Percentiles rank a stretch among this genome's conserved stretches.
These are phyloP conservation scores for Mongoloraphidia duomilia DNA, from an alignment of 2,888 invertebrate species.

Conservation along the genomic window DNA sequence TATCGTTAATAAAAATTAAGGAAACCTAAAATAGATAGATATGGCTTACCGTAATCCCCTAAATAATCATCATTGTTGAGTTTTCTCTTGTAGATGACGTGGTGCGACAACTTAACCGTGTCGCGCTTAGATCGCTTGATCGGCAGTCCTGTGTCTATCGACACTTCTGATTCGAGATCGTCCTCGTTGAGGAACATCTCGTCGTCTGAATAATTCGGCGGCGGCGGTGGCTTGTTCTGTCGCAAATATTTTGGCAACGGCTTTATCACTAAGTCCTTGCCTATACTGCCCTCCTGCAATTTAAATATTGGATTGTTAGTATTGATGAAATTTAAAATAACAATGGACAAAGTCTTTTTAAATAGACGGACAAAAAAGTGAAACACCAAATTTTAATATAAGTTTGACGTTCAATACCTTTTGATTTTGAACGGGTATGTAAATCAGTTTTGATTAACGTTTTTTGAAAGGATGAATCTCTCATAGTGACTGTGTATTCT, in stretches of 20 bases:
- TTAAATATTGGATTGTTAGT: background rate
- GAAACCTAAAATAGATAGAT: too few relatives aligned
- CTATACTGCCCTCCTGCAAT: slow-evolving; percentile 79
- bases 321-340: too few relatives aligned
- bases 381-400: too few relatives aligned
- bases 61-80: slow-evolving; percentile 43
- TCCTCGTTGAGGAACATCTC: slow-evolving; percentile 57
- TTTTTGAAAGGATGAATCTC: too few relatives aligned
- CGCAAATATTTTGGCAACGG: slow-evolving; percentile 64
- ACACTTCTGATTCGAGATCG: slow-evolving; percentile 46
- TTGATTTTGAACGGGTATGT: too few relatives aligned
- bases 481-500: too few relatives aligned
- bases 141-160: slow-evolving; percentile 47
- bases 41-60: slow-evolving; percentile 65
- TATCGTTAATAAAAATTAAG: too few relatives aligned
- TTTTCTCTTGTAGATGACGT: slow-evolving; percentile 60
- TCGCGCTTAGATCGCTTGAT: slow-evolving; percentile 24
- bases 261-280: slow-evolving; percentile 74
- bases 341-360: too few relatives aligned
- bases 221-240: slow-evolving; percentile 15
- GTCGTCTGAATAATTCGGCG: slow-evolving; percentile 34
- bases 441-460: too few relatives aligned
- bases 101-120: slow-evolving; percentile 32
- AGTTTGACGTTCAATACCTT: too few relatives aligned
- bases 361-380: too few relatives aligned